Evolutionary conservation across 2,888 invertebrate genomes (phyloP), one percentile per base, ranked within the genome.

Genomic region (Ophion obscuratus): DNA sequence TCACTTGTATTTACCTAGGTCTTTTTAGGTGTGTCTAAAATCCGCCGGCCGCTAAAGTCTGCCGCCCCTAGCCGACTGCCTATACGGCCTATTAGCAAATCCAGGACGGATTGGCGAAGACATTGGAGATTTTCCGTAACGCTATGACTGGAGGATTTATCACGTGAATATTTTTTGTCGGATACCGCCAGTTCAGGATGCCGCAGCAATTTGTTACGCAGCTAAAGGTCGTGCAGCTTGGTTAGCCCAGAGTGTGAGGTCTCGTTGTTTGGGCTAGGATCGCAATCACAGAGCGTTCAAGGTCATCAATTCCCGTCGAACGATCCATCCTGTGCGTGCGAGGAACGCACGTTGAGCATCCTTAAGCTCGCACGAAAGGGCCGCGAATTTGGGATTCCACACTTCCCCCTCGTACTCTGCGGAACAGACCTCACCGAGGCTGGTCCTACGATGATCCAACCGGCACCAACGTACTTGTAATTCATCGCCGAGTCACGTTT

Each of bases 141-240:
- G 47, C 20, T 6, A 70, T 70, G 17, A 44, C 47, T 2, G n/a
- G 53, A 53, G 44, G 27, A 70, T 70, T 70, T 70, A 70, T 70
- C 53, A 27, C 14, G 70, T 24, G 53, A 44, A 70, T 70, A 44
- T 24, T 70, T 70, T 70, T 14, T 14, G 14, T 44, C 70, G 44
- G 14, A 40, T 24, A 5, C 27, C 47, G 47, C 24, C 70, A 70
- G 47, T n/a, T n/a, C 14, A 71, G 24, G 6, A 47, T 70, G 70
- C 11, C 17, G 47, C 2, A 70, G 47, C 24, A 47, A 70, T 70
- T 47, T 47, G 17, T 47, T 17, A 47, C 24, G 24, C 47, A 70
- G 24, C 44, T 47, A 47, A 24, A 47, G 70, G 6, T 70, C 20
- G 24, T 36, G 5, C 27, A 44, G 40, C 17, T 70, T 17, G 7